Evolutionary conservation across 2,797 vertebrate species (phyloP), one percentile per base, ranked within the genome.

Genomic region (Hippoglossus hippoglossus): DNA sequence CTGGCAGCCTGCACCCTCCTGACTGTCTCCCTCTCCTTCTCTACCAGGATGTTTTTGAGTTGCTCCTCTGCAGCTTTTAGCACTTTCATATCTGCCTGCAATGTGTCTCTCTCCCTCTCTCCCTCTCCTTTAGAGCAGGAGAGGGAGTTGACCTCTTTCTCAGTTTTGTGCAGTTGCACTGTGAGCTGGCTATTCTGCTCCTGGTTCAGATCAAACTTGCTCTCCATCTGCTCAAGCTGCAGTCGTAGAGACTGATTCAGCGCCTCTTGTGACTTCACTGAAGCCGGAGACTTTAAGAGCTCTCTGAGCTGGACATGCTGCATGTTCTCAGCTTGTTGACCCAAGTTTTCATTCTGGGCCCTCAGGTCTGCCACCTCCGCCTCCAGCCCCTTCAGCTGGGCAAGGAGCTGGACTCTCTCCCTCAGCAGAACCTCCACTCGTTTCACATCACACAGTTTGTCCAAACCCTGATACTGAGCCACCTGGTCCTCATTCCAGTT

Each of bases 21-120:
- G 54, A 97, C 93, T 68, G 96, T 70, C 80, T 99, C 97, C 49
- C 95, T 91, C 89, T 98, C 97, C 83, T 97, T 99, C 92, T 97
- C 96, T 65, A 93, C 84, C 77, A 97, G 85, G 18, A 95, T 86
- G 19, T 91, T 90, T 88, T 96, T 97, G 69, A 96, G 95, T 50
- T 92, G 91, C 76, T 97, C 95, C 77, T 95, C 73, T 0, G 90
- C 79, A 52, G 92, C 90, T 59, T 94, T 95, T 34, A 97, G 90
- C 79, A 96, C 92, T 83, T 97, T 96, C 71, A 96, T 87, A 65
- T 99, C 96, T 3, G 95, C 94, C 81, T 96, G 95, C 62, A 97
- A 87, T 0, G 16, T 66, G n/a, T 31, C 28, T 31, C 28, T 31
- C 28, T 31, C 28, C 28, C 7, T 31, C 28, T 31, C 28, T 7